Base-by-base conservation (phyloP, 1,140 invertebrate species). In the Lineus longissimus region DNA sequence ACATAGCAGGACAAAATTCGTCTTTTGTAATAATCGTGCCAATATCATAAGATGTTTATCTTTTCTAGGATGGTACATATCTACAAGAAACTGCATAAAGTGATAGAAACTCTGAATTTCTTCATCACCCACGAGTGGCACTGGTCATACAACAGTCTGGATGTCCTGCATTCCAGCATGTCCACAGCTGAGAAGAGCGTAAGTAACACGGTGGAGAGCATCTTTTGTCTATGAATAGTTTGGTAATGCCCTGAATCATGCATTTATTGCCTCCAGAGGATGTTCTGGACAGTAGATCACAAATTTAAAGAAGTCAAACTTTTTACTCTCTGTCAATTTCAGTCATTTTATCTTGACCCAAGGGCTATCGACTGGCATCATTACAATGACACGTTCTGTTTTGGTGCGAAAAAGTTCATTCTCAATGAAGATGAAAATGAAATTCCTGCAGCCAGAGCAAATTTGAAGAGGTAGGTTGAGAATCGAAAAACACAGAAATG, bases 101-200 rank as follows among this genome's bases (percentile, higher is more conserved):
- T 74, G 0, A 72, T 78, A 47, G 70, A 70, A 25, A 70, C 65
- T 9, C 54, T 80, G 45, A 69, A 69, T 9, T 80, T 72, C 64
- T 80, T 80, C 62, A 78, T 75, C 25, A 67, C 64, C 43, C 75
- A 76, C 31, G 75, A 75, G 1, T 80, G 78, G 78, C 73, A 78
- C 57, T 80, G 78, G 78, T 73, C 74, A 11, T 74, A 76, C 64
- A 72, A 65, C 43, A 78, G 78, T 61, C 63, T 69, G 1, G 74
- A 80, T 31, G 70, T 78, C 69, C 65, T 80, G 15, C 64, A 63
- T 11, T 68, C 69, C 47, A 67, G 73, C 30, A 57, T 80, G 41
- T 59, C 64, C 9, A 63, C 73, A 9, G 72, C 71, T 36, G 78
- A 80, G 55, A 73, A 61, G 41, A 80, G 74, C 69, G 77, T 79